Base-by-base conservation (phyloP, 2,888 invertebrate species). In the Nezara viridula region DNA sequence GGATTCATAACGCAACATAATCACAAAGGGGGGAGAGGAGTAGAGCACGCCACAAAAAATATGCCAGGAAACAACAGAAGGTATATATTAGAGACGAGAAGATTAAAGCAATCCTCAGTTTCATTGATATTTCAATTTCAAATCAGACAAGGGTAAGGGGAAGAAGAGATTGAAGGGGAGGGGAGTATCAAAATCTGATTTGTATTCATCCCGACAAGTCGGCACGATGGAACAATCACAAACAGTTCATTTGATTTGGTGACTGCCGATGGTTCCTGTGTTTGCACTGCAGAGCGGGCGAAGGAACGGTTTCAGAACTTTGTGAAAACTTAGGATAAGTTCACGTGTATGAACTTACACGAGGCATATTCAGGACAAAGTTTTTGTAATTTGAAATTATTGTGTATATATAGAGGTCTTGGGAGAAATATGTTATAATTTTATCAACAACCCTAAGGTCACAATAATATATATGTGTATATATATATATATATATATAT, bases 81-180 rank as follows among this genome's bases (percentile, higher is more conserved):
- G 44, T 24, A 81, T 10, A 81, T 40, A n/a, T 77, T 40, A 44
- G 44, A n/a, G 81, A 12, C 12, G 81, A 44, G 81, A 81, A 81
- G 44, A 81, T 81, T 81, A 81, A 81, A 81, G 81, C 81, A n/a
- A 47, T 81, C 44, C 44, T n/a, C 12, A 44, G 81, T 81, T 81
- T 81, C 81, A 81, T 81, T 81, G 81, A 81, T 44, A 81, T 81
- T 81, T 81, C 81, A 81, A 81, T 44, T 81, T 81, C 81, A 81
- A 81, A 81, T 81, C 81, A 81, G 44, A 81, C 40, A 81, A 81
- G 16, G 81, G 77, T 21, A 21, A 16, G 32, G 66, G 66, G 19
- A 19, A 44, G 40, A n/a, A n/a, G 44, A 47, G 66, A 81, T 81
- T 47, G 77, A 44, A 77, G 24, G n/a, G 44, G 44, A 44, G 44